These are phyloP conservation scores for Eilema griseolum DNA, from an alignment of 2,888 invertebrate genomes.

Conservation along the genomic window DNA sequence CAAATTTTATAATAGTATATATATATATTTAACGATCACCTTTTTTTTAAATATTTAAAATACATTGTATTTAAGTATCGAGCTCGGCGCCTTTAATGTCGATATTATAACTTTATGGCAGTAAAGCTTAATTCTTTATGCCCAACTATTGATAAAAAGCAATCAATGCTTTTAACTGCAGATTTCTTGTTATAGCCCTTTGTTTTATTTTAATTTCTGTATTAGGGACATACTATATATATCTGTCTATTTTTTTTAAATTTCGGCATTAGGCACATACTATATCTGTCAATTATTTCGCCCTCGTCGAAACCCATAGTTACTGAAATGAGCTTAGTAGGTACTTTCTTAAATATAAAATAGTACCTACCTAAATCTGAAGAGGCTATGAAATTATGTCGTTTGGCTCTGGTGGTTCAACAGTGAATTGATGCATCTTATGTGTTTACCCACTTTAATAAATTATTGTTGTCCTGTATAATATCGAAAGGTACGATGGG, in stretches of 20 bases:
- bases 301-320: too few species aligned
- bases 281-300: too few species aligned
- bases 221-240: too few species aligned
- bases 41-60: constrained; percentile 24
- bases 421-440: too few species aligned
- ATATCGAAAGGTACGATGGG: too few species aligned
- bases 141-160: neutral
- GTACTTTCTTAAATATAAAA: too few species aligned
- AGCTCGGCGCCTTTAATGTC: constrained; percentile 31
- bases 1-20: neutral
- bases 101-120: constrained; percentile 28
- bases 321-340: too few species aligned
- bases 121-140: constrained; percentile 20
- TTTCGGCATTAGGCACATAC: neutral
- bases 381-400: too few species aligned
- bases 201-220: neutral
- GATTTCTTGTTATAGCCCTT: neutral
- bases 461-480: too few species aligned
- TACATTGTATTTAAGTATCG: constrained; percentile 42
- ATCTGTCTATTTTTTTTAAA: neutral
- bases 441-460: too few species aligned
- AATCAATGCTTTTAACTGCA: neutral
- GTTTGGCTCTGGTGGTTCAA: too few species aligned
- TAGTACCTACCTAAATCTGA: too few species aligned
- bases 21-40: constrained; percentile 39